Evolutionary conservation across 2,888 invertebrate species (phyloP).

Genomic region (Nymphalis polychloros): DNA sequence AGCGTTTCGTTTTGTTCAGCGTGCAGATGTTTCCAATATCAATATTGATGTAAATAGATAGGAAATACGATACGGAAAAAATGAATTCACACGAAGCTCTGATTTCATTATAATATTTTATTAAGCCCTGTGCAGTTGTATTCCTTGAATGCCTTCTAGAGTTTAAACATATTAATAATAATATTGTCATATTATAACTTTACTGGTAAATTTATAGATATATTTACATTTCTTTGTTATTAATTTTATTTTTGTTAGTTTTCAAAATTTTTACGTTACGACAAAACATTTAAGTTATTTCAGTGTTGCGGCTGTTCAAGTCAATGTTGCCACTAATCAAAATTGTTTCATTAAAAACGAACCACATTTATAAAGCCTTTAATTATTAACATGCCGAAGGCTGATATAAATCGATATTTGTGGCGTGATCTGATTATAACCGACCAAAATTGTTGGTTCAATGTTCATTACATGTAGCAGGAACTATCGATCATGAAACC

Average conservation of each 20-base stretch:
- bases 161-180: too few relatives aligned
- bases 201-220: too few relatives aligned
- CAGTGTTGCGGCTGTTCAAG: too few relatives aligned
- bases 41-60: conserved; percentile 8
- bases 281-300: not conserved
- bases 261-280: too few relatives aligned
- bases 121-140: too few relatives aligned
- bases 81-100: not conserved
- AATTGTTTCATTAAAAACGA: not conserved
- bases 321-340: not conserved
- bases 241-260: too few relatives aligned
- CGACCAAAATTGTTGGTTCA: conserved; percentile 14
- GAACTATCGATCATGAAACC: conserved; percentile 34
- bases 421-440: conserved; percentile 13
- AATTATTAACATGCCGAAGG: conserved; percentile 9
- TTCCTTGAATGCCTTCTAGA: too few relatives aligned
- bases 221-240: too few relatives aligned
- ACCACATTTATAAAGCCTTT: conserved; percentile 14
- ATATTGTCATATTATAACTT: too few relatives aligned
- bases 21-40: conserved; percentile 7
- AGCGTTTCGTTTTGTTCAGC: not conserved
- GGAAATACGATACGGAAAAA: not conserved
- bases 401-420: conserved; percentile 19
- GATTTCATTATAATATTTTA: not conserved
- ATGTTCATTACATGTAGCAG: conserved; percentile 20